These are phyloP conservation scores for Glyphotaelius pellucidus DNA, from an alignment of 2,888 invertebrate genomes.

Conservation along the genomic window DNA sequence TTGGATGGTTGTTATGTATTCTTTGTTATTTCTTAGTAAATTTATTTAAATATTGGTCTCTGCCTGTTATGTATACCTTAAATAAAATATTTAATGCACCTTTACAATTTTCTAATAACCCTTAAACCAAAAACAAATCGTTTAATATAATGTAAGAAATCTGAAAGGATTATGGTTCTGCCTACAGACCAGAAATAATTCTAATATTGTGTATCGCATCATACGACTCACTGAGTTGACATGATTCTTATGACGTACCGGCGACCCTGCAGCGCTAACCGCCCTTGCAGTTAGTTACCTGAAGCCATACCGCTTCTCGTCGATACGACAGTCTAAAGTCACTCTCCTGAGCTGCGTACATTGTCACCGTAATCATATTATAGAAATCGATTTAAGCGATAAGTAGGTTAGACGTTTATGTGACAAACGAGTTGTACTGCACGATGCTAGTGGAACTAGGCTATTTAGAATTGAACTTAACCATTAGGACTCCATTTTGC, in stretches of 20 bases:
- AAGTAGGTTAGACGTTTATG: neutral
- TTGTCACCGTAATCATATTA: neutral
- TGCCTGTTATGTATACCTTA: too few relatives aligned
- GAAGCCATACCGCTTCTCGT: conserved; percentile 16
- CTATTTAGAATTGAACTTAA: too few relatives aligned
- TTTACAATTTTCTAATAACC: neutral
- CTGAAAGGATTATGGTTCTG: neutral
- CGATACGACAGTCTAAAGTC: neutral
- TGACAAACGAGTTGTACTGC: neutral
- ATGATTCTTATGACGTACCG: neutral
- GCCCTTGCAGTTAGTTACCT: neutral
- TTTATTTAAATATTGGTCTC: too few relatives aligned
- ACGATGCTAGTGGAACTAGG: too few relatives aligned
- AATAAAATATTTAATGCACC: too few relatives aligned
- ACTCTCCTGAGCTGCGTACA: neutral
- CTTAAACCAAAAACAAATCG: neutral
- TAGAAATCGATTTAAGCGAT: neutral
- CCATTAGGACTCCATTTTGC: too few relatives aligned
- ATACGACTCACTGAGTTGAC: conserved; percentile 24
- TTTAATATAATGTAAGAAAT: neutral
- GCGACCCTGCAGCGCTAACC: neutral
- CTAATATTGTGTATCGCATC: conserved; percentile 15
- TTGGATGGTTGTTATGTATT: too few relatives aligned
- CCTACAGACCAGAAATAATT: neutral
- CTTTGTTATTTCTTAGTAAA: too few relatives aligned